Conservation (phyloP, 2,113 vertebrate species). For the Ochotona princeps region DNA sequence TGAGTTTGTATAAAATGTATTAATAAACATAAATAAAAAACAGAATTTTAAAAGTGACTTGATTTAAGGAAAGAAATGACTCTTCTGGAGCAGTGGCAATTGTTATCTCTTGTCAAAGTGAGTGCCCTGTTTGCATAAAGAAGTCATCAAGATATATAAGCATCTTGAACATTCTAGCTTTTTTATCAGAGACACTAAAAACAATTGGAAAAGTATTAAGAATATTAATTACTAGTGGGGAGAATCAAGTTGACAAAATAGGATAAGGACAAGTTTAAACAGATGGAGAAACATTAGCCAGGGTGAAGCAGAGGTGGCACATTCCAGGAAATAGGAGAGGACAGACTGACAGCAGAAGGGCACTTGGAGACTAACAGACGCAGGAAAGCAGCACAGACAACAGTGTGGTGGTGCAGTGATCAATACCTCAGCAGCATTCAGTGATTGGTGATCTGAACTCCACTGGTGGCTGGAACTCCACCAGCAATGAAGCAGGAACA, state of each 20-base stretch:
- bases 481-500: no score
- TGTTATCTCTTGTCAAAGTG: background rate
- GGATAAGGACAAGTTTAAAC: no score
- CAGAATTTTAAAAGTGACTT: background rate
- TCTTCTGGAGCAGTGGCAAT: background rate
- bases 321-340: no score
- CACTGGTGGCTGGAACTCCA: no score
- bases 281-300: no score
- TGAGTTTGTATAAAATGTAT: background rate
- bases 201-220: slow-evolving; percentile 27
- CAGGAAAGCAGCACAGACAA: no score
- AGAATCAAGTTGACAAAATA: background rate
- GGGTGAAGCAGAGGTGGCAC: no score
- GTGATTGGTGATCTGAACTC: no score
- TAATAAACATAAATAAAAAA: background rate
- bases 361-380: no score
- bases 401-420: no score
- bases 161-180: background rate
- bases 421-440: no score
- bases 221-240: background rate
- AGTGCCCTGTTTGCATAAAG: slow-evolving; percentile 16
- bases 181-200: background rate
- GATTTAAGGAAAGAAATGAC: background rate
- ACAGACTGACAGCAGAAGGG: no score
- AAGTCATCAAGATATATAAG: background rate